A percentile compares a stretch with the other conserved stretches of the same genome.
Conservation (phyloP, 1,140 invertebrate genomes). For the Ostrea denselamellosa region DNA sequence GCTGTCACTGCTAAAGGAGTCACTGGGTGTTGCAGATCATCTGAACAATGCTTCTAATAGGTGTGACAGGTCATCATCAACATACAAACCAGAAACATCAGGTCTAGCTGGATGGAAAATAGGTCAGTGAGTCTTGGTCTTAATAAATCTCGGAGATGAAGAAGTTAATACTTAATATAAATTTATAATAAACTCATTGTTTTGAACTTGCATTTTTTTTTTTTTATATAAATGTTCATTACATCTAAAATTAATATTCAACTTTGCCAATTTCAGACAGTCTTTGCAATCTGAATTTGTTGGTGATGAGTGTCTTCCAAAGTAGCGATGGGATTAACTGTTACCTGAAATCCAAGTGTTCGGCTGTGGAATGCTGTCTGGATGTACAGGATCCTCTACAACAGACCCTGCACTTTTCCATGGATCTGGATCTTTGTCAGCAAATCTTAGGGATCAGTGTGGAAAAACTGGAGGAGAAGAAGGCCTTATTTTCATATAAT, state of each 20-base stretch:
- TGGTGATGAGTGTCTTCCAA: neutral
- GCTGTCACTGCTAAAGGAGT: neutral
- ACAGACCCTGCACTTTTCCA: neutral
- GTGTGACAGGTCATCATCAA: neutral
- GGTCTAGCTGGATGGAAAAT: slow-evolving; percentile 33
- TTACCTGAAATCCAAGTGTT: slow-evolving; percentile 39
- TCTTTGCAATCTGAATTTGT: slow-evolving; percentile 17
- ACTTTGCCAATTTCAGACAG: neutral
- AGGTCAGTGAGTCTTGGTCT: neutral
- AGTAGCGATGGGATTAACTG: slow-evolving; percentile 7
- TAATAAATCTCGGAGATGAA: neutral
- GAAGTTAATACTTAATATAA: neutral
- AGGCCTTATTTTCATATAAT: neutral
- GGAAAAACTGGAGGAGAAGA: slow-evolving; percentile 19
- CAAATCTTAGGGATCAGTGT: slow-evolving; percentile 28
- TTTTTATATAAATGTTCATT: neutral
- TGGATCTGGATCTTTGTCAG: slow-evolving; percentile 34
- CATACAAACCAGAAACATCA: slow-evolving; percentile 6
- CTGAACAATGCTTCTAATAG: slow-evolving; percentile 8
- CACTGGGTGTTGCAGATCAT: slow-evolving; percentile 6
- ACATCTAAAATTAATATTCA: neutral
- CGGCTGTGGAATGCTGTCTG: slow-evolving; percentile 43
- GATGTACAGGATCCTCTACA: slow-evolving; percentile 41
- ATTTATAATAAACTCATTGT: neutral
- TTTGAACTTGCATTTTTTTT: neutral